These are phyloP conservation scores for Gryllus longicercus DNA, from an alignment of 2,888 invertebrate species.

Conservation along the genomic window DNA sequence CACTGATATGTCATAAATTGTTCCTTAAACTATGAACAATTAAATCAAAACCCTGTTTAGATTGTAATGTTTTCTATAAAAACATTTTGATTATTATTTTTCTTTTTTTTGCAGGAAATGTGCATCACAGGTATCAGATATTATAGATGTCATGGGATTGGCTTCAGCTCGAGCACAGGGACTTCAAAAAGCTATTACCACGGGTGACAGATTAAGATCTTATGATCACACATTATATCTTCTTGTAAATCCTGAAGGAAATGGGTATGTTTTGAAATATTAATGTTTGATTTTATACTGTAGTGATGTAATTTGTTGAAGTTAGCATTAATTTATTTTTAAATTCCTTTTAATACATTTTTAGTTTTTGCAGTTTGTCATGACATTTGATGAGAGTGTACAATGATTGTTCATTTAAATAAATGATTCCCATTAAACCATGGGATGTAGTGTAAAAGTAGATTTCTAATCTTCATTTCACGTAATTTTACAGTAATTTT, in stretches of 20 bases:
- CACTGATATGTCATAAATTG: neutral
- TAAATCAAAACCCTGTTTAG: neutral
- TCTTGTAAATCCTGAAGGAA: constrained; percentile 52
- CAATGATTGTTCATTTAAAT: too few species aligned
- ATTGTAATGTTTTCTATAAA: neutral
- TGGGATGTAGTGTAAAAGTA: too few species aligned
- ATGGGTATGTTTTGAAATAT: constrained; percentile 48
- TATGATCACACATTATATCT: constrained; percentile 56
- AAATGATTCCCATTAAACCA: too few species aligned
- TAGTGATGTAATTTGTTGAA: too few species aligned
- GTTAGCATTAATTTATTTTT: too few species aligned
- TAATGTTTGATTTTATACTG: neutral
- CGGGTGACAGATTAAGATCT: constrained; percentile 62
- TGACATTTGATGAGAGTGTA: too few species aligned
- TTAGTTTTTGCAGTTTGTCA: too few species aligned
- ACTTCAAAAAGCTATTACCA: constrained; percentile 68
- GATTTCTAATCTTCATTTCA: too few species aligned
- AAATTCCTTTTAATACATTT: too few species aligned
- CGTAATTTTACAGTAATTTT: too few species aligned
- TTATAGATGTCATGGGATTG: constrained; percentile 68
- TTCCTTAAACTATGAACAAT: neutral
- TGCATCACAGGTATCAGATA: constrained; percentile 57
- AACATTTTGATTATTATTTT: constrained; percentile 11
- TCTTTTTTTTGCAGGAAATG: constrained; percentile 53
- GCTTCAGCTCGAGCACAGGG: constrained; percentile 72